Conservation (phyloP, 2,888 invertebrate genomes). For the Glyphotaelius pellucidus region DNA sequence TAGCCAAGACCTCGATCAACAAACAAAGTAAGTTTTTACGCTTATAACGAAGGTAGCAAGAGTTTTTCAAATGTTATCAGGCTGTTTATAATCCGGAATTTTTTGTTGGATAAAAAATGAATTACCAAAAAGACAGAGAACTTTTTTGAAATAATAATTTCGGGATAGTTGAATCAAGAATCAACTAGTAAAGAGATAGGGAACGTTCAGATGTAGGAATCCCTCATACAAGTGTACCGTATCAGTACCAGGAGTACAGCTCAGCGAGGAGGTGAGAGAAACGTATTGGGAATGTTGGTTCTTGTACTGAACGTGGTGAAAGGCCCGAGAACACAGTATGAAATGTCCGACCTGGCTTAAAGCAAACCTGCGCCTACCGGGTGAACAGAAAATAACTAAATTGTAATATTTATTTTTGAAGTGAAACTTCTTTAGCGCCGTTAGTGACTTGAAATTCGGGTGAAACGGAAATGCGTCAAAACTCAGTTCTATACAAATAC, state of each 20-base stretch:
- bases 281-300: background rate
- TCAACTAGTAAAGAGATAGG: background rate
- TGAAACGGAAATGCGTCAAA: no score
- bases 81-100: no score
- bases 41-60: no score
- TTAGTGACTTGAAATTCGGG: no score
- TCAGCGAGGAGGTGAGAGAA: slow-evolving; percentile 5
- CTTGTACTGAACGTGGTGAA: slow-evolving; percentile 12
- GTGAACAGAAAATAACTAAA: slow-evolving; percentile 4
- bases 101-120: no score
- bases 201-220: background rate
- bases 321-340: background rate
- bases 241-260: slow-evolving; percentile 6
- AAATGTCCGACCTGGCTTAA: slow-evolving; percentile 27
- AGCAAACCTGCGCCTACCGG: slow-evolving; percentile 20
- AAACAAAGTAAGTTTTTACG: no score
- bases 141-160: background rate
- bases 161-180: background rate
- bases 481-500: no score
- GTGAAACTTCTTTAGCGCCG: no score
- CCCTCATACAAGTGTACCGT: slow-evolving; percentile 19
- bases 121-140: no score
- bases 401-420: background rate
- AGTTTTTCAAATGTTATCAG: no score
- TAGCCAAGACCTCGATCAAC: no score